A percentile compares a stretch with the other conserved stretches of the same genome.
These are phyloP conservation scores for Andrena fulva DNA, from an alignment of 2,888 invertebrate genomes.

Conservation along the genomic window DNA sequence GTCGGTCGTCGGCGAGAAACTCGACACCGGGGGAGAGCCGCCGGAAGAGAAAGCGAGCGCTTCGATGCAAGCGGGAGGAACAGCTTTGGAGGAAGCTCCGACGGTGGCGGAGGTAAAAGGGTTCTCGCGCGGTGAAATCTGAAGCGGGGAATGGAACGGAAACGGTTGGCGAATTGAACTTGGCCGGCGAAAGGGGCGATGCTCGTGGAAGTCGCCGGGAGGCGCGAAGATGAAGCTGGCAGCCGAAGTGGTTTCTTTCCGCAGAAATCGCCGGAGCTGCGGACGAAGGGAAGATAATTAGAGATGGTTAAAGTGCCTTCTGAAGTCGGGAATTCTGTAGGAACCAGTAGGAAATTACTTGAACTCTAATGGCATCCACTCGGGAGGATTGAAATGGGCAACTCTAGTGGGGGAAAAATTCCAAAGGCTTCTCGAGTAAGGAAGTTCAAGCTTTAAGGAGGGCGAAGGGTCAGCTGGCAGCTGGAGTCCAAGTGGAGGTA, in stretches of 20 bases:
- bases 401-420: no score
- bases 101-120: constrained; percentile 18
- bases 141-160: neutral
- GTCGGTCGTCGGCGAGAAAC: constrained; percentile 3
- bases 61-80: constrained; percentile 13
- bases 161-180: neutral
- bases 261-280: neutral
- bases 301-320: neutral
- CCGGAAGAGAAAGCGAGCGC: constrained; percentile 32
- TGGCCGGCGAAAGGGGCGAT: neutral
- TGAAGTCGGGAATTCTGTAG: neutral
- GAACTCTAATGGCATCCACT: no score
- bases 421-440: no score
- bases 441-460: no score
- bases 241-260: neutral
- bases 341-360: no score
- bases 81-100: constrained; percentile 8
- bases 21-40: constrained; percentile 10
- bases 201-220: neutral
- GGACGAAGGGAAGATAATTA: neutral
- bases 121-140: constrained; percentile 3
- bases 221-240: neutral
- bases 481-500: no score
- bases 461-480: no score
- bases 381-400: no score